A percentile compares a stretch with the other conserved stretches of the same genome.
Conservation (phyloP, 92 coral and sea anemone genomes). For the Hydrozoanthus gracilis region DNA sequence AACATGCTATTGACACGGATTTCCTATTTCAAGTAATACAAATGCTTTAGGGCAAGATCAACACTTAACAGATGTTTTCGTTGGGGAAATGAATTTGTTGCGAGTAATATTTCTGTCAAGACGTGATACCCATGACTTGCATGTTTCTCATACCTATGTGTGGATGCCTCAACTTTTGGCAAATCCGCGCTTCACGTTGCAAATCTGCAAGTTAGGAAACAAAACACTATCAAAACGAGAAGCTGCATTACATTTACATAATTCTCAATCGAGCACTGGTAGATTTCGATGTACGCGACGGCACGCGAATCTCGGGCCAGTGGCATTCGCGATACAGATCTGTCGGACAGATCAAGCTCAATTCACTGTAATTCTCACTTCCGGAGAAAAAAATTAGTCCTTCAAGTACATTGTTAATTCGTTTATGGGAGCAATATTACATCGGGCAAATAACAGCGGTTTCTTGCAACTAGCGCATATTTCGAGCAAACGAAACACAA, state of each 20-base stretch:
- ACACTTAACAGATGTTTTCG: slow-evolving; percentile 41
- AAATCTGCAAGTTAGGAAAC: slow-evolving; percentile 72
- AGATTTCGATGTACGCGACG: slow-evolving; percentile 6
- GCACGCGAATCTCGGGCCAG: slow-evolving; percentile 32
- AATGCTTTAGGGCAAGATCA: neutral
- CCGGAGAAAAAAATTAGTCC: slow-evolving; percentile 25
- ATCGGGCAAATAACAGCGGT: slow-evolving; percentile 1
- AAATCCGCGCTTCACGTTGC: slow-evolving; percentile 91
- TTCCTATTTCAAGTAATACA: neutral
- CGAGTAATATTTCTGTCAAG: neutral
- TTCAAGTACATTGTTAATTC: slow-evolving; percentile 12
- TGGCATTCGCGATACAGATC: slow-evolving; percentile 11
- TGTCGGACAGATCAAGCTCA: neutral
- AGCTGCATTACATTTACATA: slow-evolving; percentile 5
- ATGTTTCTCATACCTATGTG: slow-evolving; percentile 86
- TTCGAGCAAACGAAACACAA: neutral
- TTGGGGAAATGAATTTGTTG: neutral
- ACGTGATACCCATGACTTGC: neutral
- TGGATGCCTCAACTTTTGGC: slow-evolving; percentile 88
- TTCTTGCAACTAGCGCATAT: neutral
- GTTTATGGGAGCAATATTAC: neutral
- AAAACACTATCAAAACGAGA: slow-evolving; percentile 10
- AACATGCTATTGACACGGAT: neutral
- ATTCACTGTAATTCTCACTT: slow-evolving; percentile 37
- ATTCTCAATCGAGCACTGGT: slow-evolving; percentile 14